phyloP scores from a whole-genome alignment of 2,113 vertebrate species.

The Talpa occidentalis region DNA sequence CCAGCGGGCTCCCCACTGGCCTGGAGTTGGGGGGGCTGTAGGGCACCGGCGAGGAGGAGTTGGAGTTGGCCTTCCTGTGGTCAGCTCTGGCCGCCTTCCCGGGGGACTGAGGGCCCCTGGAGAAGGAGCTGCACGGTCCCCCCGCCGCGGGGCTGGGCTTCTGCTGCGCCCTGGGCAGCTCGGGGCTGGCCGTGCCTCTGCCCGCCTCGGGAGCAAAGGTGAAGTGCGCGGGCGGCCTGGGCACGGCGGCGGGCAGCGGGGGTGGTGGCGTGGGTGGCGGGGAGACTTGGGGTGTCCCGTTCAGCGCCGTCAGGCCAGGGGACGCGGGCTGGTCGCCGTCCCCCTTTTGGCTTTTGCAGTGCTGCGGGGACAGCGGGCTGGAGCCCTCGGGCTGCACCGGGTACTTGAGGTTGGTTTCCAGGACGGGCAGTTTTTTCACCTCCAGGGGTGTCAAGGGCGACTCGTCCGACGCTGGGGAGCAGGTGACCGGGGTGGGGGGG shows the following conservation, averaged over 20 bases:
- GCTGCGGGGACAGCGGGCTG: slow-evolving; percentile 93
- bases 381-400: slow-evolving; percentile 89
- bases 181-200: too few species aligned
- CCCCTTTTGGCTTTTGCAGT: slow-evolving; percentile 86
- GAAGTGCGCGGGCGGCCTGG: slow-evolving; percentile 91
- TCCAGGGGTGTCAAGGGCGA: slow-evolving; percentile 97
- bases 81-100: slow-evolving; percentile 89
- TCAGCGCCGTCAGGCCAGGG: slow-evolving; percentile 89
- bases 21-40: slow-evolving; percentile 92
- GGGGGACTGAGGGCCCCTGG: slow-evolving; percentile 88
- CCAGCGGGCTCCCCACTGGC: slow-evolving; percentile 94
- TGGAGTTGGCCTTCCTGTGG: slow-evolving; percentile 89
- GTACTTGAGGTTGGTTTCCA: slow-evolving; percentile 96
- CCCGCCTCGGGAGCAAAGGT: slow-evolving; percentile 90
- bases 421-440: slow-evolving; percentile 96
- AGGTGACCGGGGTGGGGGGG: slow-evolving; percentile 94
- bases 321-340: slow-evolving; percentile 89
- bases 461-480: slow-evolving; percentile 97
- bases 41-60: slow-evolving; percentile 89
- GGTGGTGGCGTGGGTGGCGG: slow-evolving; percentile 92
- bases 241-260: slow-evolving; percentile 85
- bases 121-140: slow-evolving; percentile 84
- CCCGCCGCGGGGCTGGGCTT: slow-evolving; percentile 84
- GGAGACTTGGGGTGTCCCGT: slow-evolving; percentile 89
- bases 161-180: slow-evolving; percentile 33